A percentile compares a stretch with the other conserved stretches of the same genome.
Evolutionary conservation across 2,797 vertebrate genomes (phyloP).

Genomic region (Urophycis tenuis): DNA sequence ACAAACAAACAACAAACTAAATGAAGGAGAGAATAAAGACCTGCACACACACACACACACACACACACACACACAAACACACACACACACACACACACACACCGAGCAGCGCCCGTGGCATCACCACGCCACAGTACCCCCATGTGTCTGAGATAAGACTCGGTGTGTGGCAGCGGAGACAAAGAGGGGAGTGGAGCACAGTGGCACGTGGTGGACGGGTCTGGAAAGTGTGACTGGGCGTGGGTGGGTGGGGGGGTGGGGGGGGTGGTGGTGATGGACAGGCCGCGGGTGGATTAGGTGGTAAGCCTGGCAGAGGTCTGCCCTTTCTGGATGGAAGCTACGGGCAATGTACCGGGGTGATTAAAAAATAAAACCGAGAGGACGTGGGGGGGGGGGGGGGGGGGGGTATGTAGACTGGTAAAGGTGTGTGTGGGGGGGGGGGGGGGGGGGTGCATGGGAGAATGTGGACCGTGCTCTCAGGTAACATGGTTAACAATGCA

Average conservation of each 20-base stretch:
- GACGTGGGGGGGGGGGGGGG: neutral
- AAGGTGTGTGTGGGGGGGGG: no score
- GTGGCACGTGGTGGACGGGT: conserved; percentile 51
- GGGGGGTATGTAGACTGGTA: neutral
- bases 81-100: no score
- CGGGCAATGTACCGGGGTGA: neutral
- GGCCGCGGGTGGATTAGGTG: conserved; percentile 64
- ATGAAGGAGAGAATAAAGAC: conserved; percentile 18
- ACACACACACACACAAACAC: no score
- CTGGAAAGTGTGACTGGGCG: conserved; percentile 42
- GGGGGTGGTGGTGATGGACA: conserved; percentile 48
- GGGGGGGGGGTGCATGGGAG: neutral
- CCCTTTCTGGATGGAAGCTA: conserved; percentile 56
- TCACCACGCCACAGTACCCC: conserved; percentile 27
- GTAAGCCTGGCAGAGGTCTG: conserved; percentile 65
- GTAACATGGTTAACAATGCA: neutral
- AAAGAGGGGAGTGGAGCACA: conserved; percentile 43
- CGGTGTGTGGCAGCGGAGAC: conserved; percentile 52
- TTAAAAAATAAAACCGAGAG: neutral
- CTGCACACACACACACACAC: conserved; percentile 22
- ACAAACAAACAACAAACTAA: conserved; percentile 2
- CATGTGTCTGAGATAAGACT: conserved; percentile 43
- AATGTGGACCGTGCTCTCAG: neutral
- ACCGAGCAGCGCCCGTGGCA: conserved; percentile 21
- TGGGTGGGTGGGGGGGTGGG: neutral